Conservation (phyloP, 2,113 vertebrate species). For the Ivindomyrus marchei region DNA sequence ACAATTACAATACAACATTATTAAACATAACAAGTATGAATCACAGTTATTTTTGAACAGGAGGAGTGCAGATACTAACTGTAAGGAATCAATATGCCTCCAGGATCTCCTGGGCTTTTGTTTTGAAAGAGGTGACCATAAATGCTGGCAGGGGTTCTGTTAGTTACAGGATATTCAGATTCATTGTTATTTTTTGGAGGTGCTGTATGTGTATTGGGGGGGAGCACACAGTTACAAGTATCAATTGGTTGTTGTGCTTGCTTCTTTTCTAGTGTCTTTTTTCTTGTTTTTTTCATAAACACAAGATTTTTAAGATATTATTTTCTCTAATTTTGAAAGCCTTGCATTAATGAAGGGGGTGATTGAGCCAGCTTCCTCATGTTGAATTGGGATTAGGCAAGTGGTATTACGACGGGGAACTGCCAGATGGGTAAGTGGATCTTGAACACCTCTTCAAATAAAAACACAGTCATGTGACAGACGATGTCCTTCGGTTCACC, state of each 20-base stretch:
- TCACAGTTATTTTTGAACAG: background rate
- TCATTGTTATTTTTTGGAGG: background rate
- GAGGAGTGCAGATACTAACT: background rate
- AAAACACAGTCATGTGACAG: conserved; percentile 4
- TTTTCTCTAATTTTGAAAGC: background rate
- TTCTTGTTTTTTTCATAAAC: background rate
- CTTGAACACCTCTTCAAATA: background rate
- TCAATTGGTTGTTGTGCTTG: background rate
- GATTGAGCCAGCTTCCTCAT: background rate
- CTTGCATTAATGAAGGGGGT: background rate
- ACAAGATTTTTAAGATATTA: background rate
- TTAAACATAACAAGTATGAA: background rate
- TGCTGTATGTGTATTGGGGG: background rate
- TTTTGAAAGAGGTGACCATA: background rate
- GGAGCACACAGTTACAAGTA: background rate
- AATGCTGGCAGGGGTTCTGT: background rate
- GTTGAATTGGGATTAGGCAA: background rate
- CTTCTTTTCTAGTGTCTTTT: background rate
- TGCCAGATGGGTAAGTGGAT: background rate
- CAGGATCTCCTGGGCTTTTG: background rate
- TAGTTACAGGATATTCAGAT: background rate
- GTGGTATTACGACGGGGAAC: background rate
- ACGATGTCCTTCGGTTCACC: background rate
- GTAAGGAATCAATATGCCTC: background rate
- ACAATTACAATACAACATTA: background rate